These are phyloP conservation scores for Rhagonycha lutea DNA, from an alignment of 2,888 invertebrate genomes.

Conservation along the genomic window DNA sequence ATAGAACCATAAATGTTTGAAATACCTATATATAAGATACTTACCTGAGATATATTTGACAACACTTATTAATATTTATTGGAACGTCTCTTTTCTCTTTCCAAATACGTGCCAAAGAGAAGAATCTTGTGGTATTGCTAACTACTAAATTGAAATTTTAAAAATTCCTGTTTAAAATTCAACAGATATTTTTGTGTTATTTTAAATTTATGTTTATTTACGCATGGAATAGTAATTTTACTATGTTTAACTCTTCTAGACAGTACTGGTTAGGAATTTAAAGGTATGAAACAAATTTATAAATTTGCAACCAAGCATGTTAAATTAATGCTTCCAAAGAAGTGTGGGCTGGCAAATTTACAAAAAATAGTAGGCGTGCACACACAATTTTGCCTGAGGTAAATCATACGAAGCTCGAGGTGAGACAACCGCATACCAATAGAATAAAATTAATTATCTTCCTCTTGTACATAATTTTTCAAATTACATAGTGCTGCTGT, in stretches of 20 bases:
- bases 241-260: not conserved
- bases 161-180: not conserved
- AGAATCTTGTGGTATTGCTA: no score
- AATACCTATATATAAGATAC: not conserved
- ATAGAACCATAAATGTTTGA: not conserved
- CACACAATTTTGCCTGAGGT: not conserved
- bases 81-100: not conserved
- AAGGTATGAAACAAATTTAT: not conserved
- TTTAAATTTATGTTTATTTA: not conserved
- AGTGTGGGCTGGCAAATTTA: conserved; percentile 6
- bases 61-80: not conserved
- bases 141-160: no score
- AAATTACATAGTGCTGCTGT: conserved; percentile 5
- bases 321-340: not conserved
- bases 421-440: conserved; percentile 6
- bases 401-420: not conserved
- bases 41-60: not conserved
- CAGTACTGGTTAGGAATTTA: not conserved
- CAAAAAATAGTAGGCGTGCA: conserved; percentile 8
- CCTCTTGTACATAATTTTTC: conserved; percentile 4
- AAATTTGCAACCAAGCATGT: not conserved
- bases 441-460: conserved; percentile 5
- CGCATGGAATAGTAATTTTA: not conserved
- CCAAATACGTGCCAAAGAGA: not conserved
- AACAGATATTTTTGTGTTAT: not conserved